A percentile compares a stretch with the other conserved stretches of the same genome.
These are phyloP conservation scores for Ctenopoma multispine DNA, from an alignment of 2,797 vertebrate genomes.

Conservation along the genomic window DNA sequence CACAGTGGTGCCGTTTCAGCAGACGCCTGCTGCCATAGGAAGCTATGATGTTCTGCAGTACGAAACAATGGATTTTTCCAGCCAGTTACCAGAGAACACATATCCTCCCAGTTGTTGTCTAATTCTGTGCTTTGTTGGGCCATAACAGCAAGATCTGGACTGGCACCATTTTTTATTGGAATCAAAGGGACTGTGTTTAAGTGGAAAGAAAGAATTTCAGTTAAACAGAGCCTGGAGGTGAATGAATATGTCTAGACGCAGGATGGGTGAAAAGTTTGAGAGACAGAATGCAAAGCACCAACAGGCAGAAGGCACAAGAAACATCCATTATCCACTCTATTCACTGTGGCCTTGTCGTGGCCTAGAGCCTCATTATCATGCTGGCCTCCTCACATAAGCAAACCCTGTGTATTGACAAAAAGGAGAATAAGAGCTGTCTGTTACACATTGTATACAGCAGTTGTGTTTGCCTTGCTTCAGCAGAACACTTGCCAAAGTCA, in stretches of 20 bases:
- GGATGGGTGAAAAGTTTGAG: constrained; percentile 7
- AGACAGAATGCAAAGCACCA: constrained; percentile 11
- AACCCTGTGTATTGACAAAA: constrained; percentile 25
- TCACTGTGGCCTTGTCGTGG: constrained; percentile 34
- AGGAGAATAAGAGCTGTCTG: constrained; percentile 1
- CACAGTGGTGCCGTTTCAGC: too few species aligned
- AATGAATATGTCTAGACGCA: constrained; percentile 21
- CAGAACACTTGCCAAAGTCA: constrained; percentile 22
- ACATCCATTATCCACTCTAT: constrained; percentile 34
- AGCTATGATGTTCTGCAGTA: neutral
- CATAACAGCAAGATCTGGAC: constrained; percentile 39
- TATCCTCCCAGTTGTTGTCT: constrained; percentile 2
- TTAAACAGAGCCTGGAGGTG: constrained; percentile 33
- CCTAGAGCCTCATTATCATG: constrained; percentile 38
- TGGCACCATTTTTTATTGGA: constrained; percentile 42
- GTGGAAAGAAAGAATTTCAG: constrained; percentile 33
- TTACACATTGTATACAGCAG: constrained; percentile 19
- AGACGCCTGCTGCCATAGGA: too few species aligned
- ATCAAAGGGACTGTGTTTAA: constrained; percentile 44
- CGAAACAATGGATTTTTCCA: constrained; percentile 4
- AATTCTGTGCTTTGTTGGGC: constrained; percentile 51
- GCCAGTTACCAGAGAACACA: constrained; percentile 1
- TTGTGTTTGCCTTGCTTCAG: constrained; percentile 10
- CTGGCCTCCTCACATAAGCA: constrained; percentile 28
- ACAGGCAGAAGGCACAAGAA: constrained; percentile 6